Conservation (phyloP, 2,797 vertebrate species). For the Pristis pectinata region DNA sequence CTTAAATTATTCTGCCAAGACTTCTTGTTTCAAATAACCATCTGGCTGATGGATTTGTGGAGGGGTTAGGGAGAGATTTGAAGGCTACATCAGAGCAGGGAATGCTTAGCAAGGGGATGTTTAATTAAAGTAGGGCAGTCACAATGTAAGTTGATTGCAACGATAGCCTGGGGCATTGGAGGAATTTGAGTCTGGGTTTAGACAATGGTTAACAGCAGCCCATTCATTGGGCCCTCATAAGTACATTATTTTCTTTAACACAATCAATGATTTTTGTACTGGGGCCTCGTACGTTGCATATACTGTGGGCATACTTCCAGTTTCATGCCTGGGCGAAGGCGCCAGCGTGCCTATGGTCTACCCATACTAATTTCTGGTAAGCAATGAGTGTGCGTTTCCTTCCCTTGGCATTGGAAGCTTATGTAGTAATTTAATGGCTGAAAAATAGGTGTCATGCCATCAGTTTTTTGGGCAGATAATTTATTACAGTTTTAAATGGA, state of each 20-base stretch:
- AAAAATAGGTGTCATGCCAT: not conserved
- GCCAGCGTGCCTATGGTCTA: not conserved
- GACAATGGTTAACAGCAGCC: not conserved
- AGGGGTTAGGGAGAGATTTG: too few relatives aligned
- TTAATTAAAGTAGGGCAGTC: too few relatives aligned
- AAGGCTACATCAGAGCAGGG: too few relatives aligned
- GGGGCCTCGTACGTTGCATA: not conserved
- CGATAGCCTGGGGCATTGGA: too few relatives aligned
- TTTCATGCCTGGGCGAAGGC: not conserved
- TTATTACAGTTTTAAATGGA: not conserved
- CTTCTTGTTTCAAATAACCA: too few relatives aligned
- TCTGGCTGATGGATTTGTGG: too few relatives aligned
- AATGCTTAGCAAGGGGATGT: too few relatives aligned
- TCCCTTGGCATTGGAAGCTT: not conserved
- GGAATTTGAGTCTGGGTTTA: too few relatives aligned
- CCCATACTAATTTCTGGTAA: not conserved
- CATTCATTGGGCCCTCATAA: not conserved
- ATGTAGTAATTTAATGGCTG: not conserved
- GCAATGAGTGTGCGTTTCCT: not conserved
- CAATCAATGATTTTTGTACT: not conserved
- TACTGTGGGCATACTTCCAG: not conserved
- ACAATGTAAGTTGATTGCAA: too few relatives aligned
- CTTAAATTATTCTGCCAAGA: too few relatives aligned
- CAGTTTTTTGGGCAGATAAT: not conserved
- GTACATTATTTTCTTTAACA: not conserved